Evolutionary conservation across 2,113 vertebrate species (phyloP), one percentile per base, ranked within the genome.

Genomic region (Hippocampus comes): DNA sequence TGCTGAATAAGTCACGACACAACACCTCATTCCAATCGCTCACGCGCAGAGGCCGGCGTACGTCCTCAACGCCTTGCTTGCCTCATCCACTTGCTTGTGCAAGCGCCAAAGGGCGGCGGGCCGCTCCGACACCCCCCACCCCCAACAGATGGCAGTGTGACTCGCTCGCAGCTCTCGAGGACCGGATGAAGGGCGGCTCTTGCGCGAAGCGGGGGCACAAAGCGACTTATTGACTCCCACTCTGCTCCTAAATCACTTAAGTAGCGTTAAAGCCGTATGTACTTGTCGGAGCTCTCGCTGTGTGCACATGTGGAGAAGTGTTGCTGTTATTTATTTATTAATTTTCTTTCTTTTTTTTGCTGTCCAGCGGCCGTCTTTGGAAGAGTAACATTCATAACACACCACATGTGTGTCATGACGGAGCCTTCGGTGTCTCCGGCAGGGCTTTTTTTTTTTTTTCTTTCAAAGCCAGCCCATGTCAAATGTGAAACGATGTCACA

Each of bases 71-170:
- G 61, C 64, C 73, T 10, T 46, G 67, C 46, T 38, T 56, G 14
- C 56, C 55, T 67, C 59, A 27, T 69, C 51, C 64, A 27, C 78
- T 74, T 23, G n/a, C n/a, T 59, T 82, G 68, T 2, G 76, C 63
- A 76, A 0, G 3, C 59, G 59, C 7, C 11, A 48, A 48, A 48
- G 14, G 46, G 30, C 17, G 12, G 25, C 60, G 48, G 18, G 51
- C 6, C 46, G 46, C 46, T 17, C 20, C 60, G 42, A 43, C 42
- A 43, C 42, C 55, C 78, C 77, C 82, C 5, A 38, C 34, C 5
- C 34, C 90, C 90, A 91, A 90, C 86, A 91, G 89, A 87, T 90
- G 89, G 90, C 90, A 86, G 81, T 90, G 77, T 89, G 87, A 88
- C 79, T 85, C 78, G 70, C 75, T 78, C 8, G 41, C 82, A 9